Percentiles rank a stretch among this genome's conserved stretches.
Evolutionary conservation across 2,888 invertebrate species (phyloP).

Genomic region (Stenchaetothrips biformis): DNA sequence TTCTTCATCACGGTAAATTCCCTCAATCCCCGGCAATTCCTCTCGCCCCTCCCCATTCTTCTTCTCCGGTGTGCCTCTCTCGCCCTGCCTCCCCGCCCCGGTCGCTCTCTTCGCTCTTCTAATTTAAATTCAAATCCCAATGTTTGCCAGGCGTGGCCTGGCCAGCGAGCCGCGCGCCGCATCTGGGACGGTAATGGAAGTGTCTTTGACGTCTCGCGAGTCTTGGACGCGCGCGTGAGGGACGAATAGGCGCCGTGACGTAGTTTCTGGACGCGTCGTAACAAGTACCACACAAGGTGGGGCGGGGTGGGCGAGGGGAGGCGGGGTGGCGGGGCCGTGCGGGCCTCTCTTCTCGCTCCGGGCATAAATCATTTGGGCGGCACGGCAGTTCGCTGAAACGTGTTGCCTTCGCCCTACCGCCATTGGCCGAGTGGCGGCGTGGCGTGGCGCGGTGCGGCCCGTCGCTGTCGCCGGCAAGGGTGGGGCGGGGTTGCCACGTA

Average conservation of each 20-base stretch:
- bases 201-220: neutral
- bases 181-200: neutral
- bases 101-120: constrained; percentile 1
- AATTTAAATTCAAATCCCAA: constrained; percentile 21
- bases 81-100: neutral
- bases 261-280: neutral
- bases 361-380: constrained; percentile 12
- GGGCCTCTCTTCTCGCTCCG: neutral
- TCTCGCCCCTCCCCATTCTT: constrained; percentile 3
- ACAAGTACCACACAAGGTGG: neutral
- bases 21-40: constrained; percentile 21
- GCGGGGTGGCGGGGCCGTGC: neutral
- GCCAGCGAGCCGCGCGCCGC: neutral
- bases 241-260: neutral
- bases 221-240: neutral
- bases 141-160: neutral
- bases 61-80: neutral
- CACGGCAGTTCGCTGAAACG: constrained; percentile 22
- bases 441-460: neutral
- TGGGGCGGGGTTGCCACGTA: neutral
- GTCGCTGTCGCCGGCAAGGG: neutral
- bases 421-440: neutral
- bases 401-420: neutral
- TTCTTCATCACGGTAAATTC: constrained; percentile 25
- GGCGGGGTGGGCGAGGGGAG: neutral